Evolutionary conservation across 2,113 vertebrate species (phyloP), one percentile per base, ranked within the genome.

Genomic region (Lutjanus erythropterus): DNA sequence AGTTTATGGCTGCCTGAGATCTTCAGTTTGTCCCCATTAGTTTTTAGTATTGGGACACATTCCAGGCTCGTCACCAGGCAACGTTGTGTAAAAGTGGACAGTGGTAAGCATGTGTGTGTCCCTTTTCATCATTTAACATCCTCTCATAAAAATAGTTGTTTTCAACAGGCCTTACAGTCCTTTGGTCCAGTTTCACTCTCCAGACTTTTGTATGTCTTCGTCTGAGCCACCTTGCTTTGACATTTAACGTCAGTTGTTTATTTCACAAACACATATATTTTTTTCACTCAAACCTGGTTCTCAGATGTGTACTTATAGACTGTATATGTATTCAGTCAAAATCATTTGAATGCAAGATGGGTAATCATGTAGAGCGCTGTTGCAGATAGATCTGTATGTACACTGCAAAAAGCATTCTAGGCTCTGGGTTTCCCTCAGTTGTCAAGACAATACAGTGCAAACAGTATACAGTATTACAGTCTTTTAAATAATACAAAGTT

Each of bases 21-120:
- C 73, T 75, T 83, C 53, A 60, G 61, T 75, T 68, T 78, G n/a
- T 76, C 18, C 52, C 23, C 37, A 59, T 75, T 59, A n/a, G 66
- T 47, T 82, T 86, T 65, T 77, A 56, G 29, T 52, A 41, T 39
- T 61, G 44, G n/a, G 53, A 67, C 64, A 68, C 66, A 75, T 89
- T 82, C 72, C 72, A 79, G 44, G 31, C 59, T 44, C 23, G 31
- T 78, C 73, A 58, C 83, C 47, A 55, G 55, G 77, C 84, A 84
- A 90, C 71, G 25, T 70, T 81, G 42, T 58, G 41, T 78, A 70
- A 82, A 73, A 80, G 56, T 46, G 64, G 77, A 59, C 29, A 49
- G 44, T 71, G 16, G 27, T 33, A 56, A 49, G 42, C 7, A 1
- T 46, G 46, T 27, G 69, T 53, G 68, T 72, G 29, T 61, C 47